A percentile compares a stretch with the other conserved stretches of the same genome.
Evolutionary conservation across 2,888 invertebrate genomes (phyloP).

Genomic region (Caenorhabditis plicata): DNA sequence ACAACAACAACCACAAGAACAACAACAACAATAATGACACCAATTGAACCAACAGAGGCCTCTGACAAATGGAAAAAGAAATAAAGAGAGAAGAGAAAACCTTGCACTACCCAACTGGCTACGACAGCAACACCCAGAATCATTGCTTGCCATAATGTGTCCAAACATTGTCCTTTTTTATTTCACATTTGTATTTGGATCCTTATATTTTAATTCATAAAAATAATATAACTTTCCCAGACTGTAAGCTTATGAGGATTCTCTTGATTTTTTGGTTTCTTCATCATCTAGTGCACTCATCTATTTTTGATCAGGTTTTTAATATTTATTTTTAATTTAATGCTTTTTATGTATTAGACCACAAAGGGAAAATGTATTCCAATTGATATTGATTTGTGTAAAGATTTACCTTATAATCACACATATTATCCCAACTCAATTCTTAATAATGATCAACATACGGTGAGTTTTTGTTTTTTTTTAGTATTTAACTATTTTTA

Average conservation of each 20-base stretch:
- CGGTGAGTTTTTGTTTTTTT: slow-evolving; percentile 35
- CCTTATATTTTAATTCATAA: no score
- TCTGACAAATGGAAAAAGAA: no score
- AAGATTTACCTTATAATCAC: slow-evolving; percentile 53
- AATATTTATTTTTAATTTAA: slow-evolving; percentile 5
- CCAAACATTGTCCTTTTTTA: neutral
- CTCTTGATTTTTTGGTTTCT: no score
- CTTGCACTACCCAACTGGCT: no score
- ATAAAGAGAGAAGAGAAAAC: no score
- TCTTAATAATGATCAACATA: slow-evolving; percentile 51
- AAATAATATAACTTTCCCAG: no score
- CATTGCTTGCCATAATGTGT: slow-evolving; percentile 1
- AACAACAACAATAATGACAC: no score
- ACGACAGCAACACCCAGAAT: neutral
- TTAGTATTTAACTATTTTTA: neutral
- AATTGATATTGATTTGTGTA: slow-evolving; percentile 56
- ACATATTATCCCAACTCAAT: slow-evolving; percentile 42
- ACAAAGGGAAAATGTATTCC: slow-evolving; percentile 53
- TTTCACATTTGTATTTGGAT: no score
- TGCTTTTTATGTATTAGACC: slow-evolving; percentile 30
- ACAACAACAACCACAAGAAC: no score
- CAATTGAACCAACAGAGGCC: no score
- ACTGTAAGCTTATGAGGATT: no score
- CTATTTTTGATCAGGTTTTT: slow-evolving; percentile 44
- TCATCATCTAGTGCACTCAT: slow-evolving; percentile 14